phyloP scores from a whole-genome alignment of 2,113 vertebrate species.

The Asarcornis scutulata region DNA sequence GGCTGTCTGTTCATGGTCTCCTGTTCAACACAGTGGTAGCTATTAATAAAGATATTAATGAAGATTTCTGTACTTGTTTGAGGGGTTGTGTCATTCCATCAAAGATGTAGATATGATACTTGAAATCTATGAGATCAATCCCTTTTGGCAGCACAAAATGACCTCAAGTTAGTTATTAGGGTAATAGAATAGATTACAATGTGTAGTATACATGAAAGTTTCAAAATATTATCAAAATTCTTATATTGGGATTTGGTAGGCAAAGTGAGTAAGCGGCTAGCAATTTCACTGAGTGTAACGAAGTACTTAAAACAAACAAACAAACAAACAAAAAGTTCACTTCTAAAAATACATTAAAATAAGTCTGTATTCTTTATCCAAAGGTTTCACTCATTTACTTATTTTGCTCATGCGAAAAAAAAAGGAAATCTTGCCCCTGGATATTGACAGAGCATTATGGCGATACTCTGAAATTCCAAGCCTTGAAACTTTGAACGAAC shows the following conservation, averaged over 20 bases:
- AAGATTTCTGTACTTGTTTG: too few species aligned
- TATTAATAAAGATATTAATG: too few species aligned
- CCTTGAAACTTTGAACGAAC: not conserved
- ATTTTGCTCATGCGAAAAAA: not conserved
- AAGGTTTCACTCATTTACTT: not conserved
- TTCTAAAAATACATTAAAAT: not conserved
- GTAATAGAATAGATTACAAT: not conserved
- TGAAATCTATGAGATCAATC: too few species aligned
- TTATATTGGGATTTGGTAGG: not conserved
- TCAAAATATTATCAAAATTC: not conserved
- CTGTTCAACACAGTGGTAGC: too few species aligned
- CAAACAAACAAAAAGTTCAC: not conserved
- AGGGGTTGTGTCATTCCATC: too few species aligned
- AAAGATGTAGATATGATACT: too few species aligned
- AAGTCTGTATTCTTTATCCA: not conserved
- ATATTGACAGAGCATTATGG: not conserved
- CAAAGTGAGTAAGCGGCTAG: not conserved
- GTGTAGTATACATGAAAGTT: not conserved
- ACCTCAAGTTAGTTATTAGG: not conserved
- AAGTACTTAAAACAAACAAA: not conserved
- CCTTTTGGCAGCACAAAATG: too few species aligned
- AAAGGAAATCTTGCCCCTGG: not conserved
- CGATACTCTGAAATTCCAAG: not conserved
- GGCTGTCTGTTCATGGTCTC: too few species aligned
- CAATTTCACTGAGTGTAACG: not conserved